phyloP scores from a whole-genome alignment of 1,140 invertebrate genomes.

The Pogonus chalceus region DNA sequence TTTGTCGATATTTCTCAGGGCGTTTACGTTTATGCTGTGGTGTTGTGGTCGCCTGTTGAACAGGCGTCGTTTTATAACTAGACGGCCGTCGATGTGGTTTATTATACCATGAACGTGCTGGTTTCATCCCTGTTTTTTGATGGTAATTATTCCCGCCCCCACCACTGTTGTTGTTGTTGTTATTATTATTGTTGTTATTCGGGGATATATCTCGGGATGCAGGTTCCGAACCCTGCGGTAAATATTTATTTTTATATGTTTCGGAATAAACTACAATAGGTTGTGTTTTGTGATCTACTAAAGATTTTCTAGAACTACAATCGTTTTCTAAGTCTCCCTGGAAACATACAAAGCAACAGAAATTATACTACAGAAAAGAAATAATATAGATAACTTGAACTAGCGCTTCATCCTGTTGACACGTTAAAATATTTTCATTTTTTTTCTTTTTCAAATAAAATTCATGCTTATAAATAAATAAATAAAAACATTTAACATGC shows the following conservation, averaged over 20 bases:
- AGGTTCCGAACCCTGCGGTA: constrained; percentile 27
- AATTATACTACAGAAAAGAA: too few relatives aligned
- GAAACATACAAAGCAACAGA: not conserved
- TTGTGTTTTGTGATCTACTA: not conserved
- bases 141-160: not conserved
- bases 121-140: not conserved
- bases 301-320: not conserved
- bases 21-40: not conserved
- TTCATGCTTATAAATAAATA: too few relatives aligned
- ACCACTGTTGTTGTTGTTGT: not conserved
- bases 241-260: constrained; percentile 10
- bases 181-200: constrained; percentile 18
- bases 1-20: not conserved
- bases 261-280: not conserved
- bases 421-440: too few relatives aligned
- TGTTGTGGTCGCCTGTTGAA: not conserved
- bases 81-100: not conserved
- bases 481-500: too few relatives aligned
- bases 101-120: not conserved
- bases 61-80: not conserved
- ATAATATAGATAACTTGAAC: too few relatives aligned
- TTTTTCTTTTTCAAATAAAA: too few relatives aligned
- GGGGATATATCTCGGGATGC: constrained; percentile 29
- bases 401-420: too few relatives aligned
- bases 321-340: not conserved